phyloP scores from a whole-genome alignment of 53 echinoderm and acorn worm species.

The Actinopyga echinites region DNA sequence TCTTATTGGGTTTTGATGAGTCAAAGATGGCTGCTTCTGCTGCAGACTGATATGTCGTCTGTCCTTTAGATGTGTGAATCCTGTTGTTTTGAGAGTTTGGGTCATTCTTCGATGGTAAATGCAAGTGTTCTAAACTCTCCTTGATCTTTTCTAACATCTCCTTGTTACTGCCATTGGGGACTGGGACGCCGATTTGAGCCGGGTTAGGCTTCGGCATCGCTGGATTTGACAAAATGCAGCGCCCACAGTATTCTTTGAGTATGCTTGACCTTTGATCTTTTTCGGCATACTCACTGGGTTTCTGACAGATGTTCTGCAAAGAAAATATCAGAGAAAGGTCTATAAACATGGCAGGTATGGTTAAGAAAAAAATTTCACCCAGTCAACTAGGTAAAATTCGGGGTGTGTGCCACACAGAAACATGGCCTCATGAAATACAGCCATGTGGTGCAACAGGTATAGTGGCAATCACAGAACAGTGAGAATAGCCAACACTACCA shows the following conservation, averaged over 20 bases:
- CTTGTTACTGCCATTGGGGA: constrained; percentile 71
- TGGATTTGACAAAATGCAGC: constrained; percentile 23
- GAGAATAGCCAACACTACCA: too few species aligned
- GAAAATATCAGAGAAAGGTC: not conserved
- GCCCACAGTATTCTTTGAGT: constrained; percentile 22
- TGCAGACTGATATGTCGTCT: not conserved
- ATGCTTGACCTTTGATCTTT: constrained; percentile 2
- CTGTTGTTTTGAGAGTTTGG: not conserved
- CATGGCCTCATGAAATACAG: too few species aligned
- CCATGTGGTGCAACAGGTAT: too few species aligned
- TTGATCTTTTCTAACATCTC: constrained; percentile 89
- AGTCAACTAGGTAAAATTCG: too few species aligned
- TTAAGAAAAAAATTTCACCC: too few species aligned
- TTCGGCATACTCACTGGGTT: constrained; percentile 24
- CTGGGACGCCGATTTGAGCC: constrained; percentile 63
- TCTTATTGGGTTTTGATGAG: constrained; percentile 5
- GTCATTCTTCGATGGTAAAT: constrained; percentile 30
- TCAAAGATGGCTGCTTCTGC: not conserved
- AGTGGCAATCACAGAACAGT: too few species aligned
- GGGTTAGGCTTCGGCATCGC: constrained; percentile 31
- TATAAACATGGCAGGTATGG: not conserved
- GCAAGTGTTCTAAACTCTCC: constrained; percentile 78
- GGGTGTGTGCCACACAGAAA: too few species aligned
- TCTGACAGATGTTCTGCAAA: not conserved
- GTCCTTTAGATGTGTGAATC: not conserved